Conservation (phyloP, 2,888 invertebrate genomes). For the Eudasyphora cyanicolor region DNA sequence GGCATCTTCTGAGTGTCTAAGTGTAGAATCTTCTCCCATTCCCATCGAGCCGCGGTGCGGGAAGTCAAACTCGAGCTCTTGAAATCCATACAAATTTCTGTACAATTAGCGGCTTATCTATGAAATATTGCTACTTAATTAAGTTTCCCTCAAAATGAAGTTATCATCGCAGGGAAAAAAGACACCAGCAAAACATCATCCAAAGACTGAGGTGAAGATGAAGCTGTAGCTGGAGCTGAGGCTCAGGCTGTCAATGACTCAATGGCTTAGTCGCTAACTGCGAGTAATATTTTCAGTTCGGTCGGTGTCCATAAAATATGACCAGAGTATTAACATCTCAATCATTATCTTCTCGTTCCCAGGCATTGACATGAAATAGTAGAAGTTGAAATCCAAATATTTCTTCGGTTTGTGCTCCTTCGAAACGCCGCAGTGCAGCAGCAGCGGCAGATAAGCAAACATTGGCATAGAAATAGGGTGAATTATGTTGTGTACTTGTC, state of each 20-base stretch:
- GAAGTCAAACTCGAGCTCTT: background rate
- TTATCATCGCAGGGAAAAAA: background rate
- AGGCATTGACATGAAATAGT: constrained; percentile 39
- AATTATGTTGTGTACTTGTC: constrained; percentile 29
- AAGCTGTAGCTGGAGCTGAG: background rate
- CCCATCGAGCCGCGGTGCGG: background rate
- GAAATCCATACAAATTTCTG: constrained; percentile 35
- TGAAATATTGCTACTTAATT: constrained; percentile 41
- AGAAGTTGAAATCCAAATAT: constrained; percentile 1
- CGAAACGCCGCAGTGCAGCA: background rate
- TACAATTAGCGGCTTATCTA: constrained; percentile 43
- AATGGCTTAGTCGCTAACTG: background rate
- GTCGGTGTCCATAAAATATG: background rate
- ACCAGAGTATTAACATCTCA: constrained; percentile 31
- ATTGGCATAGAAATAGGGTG: constrained; percentile 48
- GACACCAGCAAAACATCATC: background rate
- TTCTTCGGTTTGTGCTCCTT: background rate
- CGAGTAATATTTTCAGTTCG: background rate
- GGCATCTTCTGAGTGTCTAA: background rate
- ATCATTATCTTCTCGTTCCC: constrained; percentile 38
- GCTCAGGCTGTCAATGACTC: background rate
- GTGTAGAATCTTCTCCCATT: background rate
- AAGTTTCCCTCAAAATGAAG: constrained; percentile 10
- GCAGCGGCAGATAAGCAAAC: constrained; percentile 29
- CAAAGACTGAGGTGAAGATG: background rate